Conservation (phyloP, 2,888 invertebrate genomes). For the Laothoe populi region DNA sequence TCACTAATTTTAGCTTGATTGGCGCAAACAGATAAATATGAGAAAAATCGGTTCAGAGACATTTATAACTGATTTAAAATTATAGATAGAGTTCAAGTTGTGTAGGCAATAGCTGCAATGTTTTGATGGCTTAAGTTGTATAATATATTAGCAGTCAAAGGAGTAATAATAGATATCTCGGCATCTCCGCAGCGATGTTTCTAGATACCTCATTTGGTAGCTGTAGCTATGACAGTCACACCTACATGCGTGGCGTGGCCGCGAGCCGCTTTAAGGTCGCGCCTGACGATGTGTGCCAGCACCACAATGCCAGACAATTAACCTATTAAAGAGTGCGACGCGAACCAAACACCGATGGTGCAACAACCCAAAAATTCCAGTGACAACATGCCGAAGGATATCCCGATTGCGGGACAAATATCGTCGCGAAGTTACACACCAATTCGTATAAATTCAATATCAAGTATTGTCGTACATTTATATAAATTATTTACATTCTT, state of each 20-base stretch:
- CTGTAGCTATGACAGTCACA: conserved; percentile 55
- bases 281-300: conserved; percentile 79
- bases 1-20: too few relatives aligned
- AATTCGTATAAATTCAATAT: not conserved
- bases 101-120: too few relatives aligned
- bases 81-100: too few relatives aligned
- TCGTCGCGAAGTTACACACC: not conserved
- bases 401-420: not conserved
- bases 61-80: too few relatives aligned
- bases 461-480: not conserved
- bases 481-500: conserved; percentile 6
- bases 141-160: not conserved
- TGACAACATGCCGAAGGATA: conserved; percentile 48
- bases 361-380: conserved; percentile 70
- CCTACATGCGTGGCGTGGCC: conserved; percentile 76
- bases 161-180: not conserved
- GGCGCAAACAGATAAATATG: too few relatives aligned
- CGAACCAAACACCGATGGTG: conserved; percentile 67
- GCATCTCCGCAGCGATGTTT: not conserved
- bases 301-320: conserved; percentile 82
- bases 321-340: conserved; percentile 78
- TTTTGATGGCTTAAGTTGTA: not conserved
- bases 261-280: conserved; percentile 79
- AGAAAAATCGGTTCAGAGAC: too few relatives aligned
- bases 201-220: conserved; percentile 61